phyloP scores from a whole-genome alignment of 2,888 invertebrate species.

The Morpho achilles region DNA sequence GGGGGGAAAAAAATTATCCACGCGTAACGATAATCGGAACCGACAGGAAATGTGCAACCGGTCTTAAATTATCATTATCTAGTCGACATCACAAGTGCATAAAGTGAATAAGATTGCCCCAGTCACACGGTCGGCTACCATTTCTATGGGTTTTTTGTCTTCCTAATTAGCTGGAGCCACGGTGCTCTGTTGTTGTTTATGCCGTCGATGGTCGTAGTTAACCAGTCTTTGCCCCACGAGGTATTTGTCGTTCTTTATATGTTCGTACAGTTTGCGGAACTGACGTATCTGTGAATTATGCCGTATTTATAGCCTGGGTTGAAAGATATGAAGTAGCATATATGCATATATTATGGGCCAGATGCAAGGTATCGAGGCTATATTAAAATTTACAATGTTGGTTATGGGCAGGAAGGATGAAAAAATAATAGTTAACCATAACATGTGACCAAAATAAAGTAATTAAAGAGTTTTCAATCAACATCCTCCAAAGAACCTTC shows the following conservation, averaged over 20 bases:
- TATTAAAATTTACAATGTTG: too few relatives aligned
- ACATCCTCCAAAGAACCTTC: too few relatives aligned
- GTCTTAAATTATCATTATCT: constrained; percentile 8
- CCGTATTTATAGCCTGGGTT: too few relatives aligned
- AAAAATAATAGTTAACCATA: too few relatives aligned
- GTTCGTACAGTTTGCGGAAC: constrained; percentile 96
- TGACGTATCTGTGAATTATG: constrained; percentile 87
- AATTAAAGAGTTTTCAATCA: too few relatives aligned
- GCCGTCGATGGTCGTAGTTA: constrained; percentile 94
- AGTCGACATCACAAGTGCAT: constrained; percentile 19
- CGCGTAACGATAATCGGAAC: constrained; percentile 6
- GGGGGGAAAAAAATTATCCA: not conserved
- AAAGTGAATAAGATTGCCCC: constrained; percentile 13
- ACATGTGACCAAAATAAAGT: too few relatives aligned
- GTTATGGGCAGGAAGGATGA: too few relatives aligned
- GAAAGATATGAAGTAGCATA: too few relatives aligned
- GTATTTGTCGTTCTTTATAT: constrained; percentile 99
- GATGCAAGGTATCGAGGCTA: not conserved
- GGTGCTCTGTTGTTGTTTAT: constrained; percentile 66
- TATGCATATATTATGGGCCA: too few relatives aligned
- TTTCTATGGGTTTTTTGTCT: constrained; percentile 5
- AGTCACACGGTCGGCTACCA: constrained; percentile 12
- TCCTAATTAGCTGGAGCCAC: constrained; percentile 47
- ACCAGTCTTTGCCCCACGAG: constrained; percentile 97
- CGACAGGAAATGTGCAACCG: constrained; percentile 3